phyloP scores from a whole-genome alignment of 1,140 invertebrate genomes.

The Lethrus apterus region DNA sequence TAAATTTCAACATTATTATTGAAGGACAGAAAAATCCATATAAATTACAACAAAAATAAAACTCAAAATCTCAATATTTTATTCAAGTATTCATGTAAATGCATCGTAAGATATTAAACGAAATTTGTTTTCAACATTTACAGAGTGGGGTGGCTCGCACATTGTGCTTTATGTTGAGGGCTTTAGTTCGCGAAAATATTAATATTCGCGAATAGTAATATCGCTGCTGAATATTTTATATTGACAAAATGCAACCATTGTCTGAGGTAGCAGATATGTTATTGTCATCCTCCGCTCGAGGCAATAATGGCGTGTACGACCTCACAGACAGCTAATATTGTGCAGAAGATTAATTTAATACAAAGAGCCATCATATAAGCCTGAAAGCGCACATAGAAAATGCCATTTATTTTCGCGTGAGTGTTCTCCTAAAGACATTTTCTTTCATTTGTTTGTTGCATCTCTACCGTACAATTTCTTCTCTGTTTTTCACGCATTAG shows the following conservation, averaged over 20 bases:
- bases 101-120: slow-evolving; percentile 4
- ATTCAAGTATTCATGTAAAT: too few relatives aligned
- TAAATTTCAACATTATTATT: slow-evolving; percentile 6
- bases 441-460: slow-evolving; percentile 14
- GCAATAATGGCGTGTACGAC: slow-evolving; percentile 14
- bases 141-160: too few relatives aligned
- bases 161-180: too few relatives aligned
- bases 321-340: slow-evolving; percentile 17
- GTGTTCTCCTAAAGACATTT: slow-evolving; percentile 15
- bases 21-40: slow-evolving; percentile 3
- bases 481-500: too few relatives aligned
- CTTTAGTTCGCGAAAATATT: too few relatives aligned
- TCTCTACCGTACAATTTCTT: too few relatives aligned
- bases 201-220: slow-evolving; percentile 15
- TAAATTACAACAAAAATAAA: slow-evolving; percentile 4
- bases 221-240: slow-evolving; percentile 8
- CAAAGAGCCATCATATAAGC: slow-evolving; percentile 13
- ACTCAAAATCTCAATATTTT: slow-evolving; percentile 6
- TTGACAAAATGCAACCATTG: slow-evolving; percentile 13
- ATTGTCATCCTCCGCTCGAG: slow-evolving; percentile 14
- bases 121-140: background rate
- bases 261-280: slow-evolving; percentile 11
- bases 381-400: slow-evolving; percentile 14
- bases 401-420: slow-evolving; percentile 13
- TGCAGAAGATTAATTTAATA: slow-evolving; percentile 17